Percentiles rank a stretch among this genome's conserved stretches.
phyloP scores from a whole-genome alignment of 2,113 vertebrate species.

The Lasiurus borealis region DNA sequence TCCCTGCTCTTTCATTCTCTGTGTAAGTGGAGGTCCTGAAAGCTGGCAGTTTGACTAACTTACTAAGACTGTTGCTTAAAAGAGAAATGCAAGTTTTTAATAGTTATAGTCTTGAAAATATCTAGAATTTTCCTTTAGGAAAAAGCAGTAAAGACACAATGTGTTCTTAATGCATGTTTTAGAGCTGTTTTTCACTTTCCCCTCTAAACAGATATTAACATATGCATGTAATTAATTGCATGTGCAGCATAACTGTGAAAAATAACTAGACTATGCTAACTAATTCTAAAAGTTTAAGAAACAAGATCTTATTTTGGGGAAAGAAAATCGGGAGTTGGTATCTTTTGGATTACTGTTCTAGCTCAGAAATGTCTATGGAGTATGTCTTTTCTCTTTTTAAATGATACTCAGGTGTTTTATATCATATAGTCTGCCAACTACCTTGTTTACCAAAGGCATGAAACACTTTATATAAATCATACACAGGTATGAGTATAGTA shows the following conservation, averaged over 20 bases:
- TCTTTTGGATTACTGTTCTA: conserved; percentile 28
- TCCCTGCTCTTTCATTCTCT: conserved; percentile 79
- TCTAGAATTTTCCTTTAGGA: not conserved
- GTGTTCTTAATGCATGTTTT: not conserved
- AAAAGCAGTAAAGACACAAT: not conserved
- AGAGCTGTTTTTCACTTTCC: conserved; percentile 45
- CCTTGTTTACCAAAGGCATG: not conserved
- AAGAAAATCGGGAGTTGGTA: not conserved
- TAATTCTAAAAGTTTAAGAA: conserved; percentile 28
- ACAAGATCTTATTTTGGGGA: not conserved
- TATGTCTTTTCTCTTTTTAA: not conserved
- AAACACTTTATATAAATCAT: not conserved
- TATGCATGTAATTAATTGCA: conserved; percentile 23
- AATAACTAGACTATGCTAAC: not conserved
- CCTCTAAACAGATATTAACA: conserved; percentile 38
- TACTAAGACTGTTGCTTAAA: conserved; percentile 67
- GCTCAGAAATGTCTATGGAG: not conserved
- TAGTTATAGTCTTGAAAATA: conserved; percentile 17
- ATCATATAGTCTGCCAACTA: not conserved
- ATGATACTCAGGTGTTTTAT: not conserved
- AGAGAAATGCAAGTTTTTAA: conserved; percentile 20
- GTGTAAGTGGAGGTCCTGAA: conserved; percentile 73
- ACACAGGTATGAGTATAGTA: not conserved
- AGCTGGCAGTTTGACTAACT: conserved; percentile 71
- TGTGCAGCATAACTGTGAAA: not conserved